Conservation (phyloP, 37 sponge, comb jelly and placozoan genomes). For the Theonella swinhoei region DNA sequence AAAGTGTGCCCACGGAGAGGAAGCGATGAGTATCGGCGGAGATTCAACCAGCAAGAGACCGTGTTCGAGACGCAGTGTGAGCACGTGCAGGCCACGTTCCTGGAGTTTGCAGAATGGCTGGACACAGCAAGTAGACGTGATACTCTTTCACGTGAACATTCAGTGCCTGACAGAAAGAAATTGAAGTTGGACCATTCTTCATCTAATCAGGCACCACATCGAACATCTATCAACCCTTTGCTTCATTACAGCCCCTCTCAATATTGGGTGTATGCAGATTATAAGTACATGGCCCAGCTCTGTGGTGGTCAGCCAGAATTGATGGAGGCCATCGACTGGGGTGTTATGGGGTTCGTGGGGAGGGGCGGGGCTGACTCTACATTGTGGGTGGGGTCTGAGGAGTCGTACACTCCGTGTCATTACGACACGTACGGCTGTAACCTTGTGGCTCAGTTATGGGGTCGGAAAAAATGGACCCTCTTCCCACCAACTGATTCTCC, state of each 20-base stretch:
- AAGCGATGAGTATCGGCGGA: neutral
- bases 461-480: slow-evolving; percentile 86
- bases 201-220: neutral
- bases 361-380: slow-evolving; percentile 63
- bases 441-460: slow-evolving; percentile 89
- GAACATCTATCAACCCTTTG: neutral
- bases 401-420: slow-evolving; percentile 95
- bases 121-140: neutral
- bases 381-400: slow-evolving; percentile 91
- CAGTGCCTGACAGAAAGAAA: neutral
- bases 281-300: slow-evolving; percentile 83
- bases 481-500: slow-evolving; percentile 65
- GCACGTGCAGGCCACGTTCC: slow-evolving; percentile 48
- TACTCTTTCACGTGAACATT: neutral
- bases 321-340: slow-evolving; percentile 68
- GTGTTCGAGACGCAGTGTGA: slow-evolving; percentile 82
- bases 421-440: slow-evolving; percentile 96
- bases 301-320: slow-evolving; percentile 46
- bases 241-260: slow-evolving; percentile 6
- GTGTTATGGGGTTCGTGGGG: slow-evolving; percentile 77
- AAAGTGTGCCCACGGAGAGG: slow-evolving; percentile 67
- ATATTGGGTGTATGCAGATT: slow-evolving; percentile 88
- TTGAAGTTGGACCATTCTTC: neutral
- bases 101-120: slow-evolving; percentile 74
- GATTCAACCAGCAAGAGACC: neutral